These are phyloP conservation scores for Tolmerus cingulatus DNA, from an alignment of 2,888 invertebrate genomes.

Conservation along the genomic window DNA sequence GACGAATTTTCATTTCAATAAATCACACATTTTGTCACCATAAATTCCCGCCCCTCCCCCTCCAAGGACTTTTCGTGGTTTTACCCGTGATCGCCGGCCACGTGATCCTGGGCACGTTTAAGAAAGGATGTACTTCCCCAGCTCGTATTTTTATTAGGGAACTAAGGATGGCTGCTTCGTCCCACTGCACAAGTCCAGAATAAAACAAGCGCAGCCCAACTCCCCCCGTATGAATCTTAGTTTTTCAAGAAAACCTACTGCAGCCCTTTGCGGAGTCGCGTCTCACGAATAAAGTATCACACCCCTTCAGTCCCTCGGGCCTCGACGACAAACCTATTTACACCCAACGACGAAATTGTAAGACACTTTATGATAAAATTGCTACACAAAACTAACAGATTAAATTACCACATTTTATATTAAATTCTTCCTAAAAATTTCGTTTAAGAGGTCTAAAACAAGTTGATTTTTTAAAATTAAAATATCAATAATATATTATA, in stretches of 20 bases:
- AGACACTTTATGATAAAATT: background rate
- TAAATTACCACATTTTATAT: too few species aligned
- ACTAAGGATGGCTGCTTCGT: background rate
- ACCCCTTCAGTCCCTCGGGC: background rate
- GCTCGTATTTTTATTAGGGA: background rate
- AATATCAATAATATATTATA: too few species aligned
- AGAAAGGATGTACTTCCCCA: background rate
- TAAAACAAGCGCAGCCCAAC: background rate
- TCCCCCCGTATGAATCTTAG: background rate
- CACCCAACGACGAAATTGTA: background rate
- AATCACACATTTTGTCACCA: constrained; percentile 44
- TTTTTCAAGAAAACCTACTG: background rate
- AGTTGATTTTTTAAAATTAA: too few species aligned
- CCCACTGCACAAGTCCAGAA: background rate
- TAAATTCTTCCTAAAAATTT: too few species aligned
- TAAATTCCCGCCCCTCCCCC: constrained; percentile 37
- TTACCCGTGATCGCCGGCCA: background rate
- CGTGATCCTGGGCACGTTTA: background rate
- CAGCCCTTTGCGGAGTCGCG: background rate
- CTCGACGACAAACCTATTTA: background rate
- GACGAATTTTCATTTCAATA: constrained; percentile 43
- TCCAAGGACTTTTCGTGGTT: constrained; percentile 36
- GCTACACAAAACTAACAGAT: too few species aligned
- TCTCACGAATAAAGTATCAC: background rate
- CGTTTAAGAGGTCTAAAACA: too few species aligned